phyloP scores from a whole-genome alignment of 2,797 vertebrate species.

The Tragelaphus oryx region DNA sequence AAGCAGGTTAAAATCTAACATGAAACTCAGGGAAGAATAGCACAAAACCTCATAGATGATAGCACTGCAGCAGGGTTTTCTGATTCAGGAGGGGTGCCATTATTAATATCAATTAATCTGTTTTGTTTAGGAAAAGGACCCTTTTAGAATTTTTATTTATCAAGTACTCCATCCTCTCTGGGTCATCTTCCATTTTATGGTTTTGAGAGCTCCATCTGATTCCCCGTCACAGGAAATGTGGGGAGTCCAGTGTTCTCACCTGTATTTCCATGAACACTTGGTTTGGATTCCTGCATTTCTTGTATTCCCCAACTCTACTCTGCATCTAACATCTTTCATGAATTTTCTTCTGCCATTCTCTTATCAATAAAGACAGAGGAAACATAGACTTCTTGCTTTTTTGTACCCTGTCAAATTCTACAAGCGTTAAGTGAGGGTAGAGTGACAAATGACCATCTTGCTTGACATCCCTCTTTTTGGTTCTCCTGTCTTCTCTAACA shows the following conservation, averaged over 20 bases:
- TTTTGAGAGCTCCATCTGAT: background rate
- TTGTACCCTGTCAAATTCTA: background rate
- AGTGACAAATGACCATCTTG: background rate
- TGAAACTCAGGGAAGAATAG: background rate
- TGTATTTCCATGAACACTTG: background rate
- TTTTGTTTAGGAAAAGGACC: background rate
- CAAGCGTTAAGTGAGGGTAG: background rate
- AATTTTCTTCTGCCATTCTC: background rate
- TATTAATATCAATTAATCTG: background rate
- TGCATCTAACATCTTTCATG: background rate
- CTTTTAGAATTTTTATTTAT: background rate
- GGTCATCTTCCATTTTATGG: background rate
- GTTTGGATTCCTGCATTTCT: background rate
- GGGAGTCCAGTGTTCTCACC: background rate
- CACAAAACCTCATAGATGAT: background rate
- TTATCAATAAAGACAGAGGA: background rate
- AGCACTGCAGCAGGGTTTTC: background rate
- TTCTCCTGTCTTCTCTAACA: background rate
- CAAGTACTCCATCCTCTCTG: background rate
- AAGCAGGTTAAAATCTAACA: background rate
- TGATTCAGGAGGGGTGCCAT: background rate
- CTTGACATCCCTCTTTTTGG: background rate
- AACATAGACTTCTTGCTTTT: background rate
- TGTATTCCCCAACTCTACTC: background rate
- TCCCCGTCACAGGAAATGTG: background rate